Base-by-base conservation (phyloP, 2,113 vertebrate species). In the Ochotona princeps region DNA sequence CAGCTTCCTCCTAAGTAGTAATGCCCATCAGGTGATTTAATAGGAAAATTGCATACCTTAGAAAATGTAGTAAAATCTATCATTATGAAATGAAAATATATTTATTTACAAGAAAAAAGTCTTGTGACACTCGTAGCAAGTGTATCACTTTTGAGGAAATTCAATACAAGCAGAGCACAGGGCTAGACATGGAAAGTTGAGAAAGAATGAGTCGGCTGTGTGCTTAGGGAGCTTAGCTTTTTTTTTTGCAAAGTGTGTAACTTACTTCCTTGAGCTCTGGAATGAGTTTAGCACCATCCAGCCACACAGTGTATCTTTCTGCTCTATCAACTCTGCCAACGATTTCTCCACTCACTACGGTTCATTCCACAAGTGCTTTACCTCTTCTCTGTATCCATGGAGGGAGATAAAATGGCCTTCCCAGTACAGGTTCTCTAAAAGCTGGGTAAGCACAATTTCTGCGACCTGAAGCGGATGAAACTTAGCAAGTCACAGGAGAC, bases 401-500 rank as follows among this genome's bases (percentile, higher is more conserved):
- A 80, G 91, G 23, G 66, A 85, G 63, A 73, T 21, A 18, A 90
- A 85, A 73, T 86, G 18, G 26, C 10, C 35, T 87, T 93, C 86
- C 57, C 66, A 54, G 74, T 72, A 44, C 35, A 94, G 20, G 17
- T 65, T 93, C 83, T 90, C 60, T 86, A 26, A 85, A 76, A 66
- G 35, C 44, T 13, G 35, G 9, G 1, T 61, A n/a, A 87, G 44
- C 51, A 47, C n/a, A 86, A 70, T 79, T 90, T 96, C 25, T 89
- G 11, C 60, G 86, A 61, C 69, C 69, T 75, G 32, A 94, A 95
- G 65, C 73, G 28, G 51, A 23, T 88, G 44, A 94, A 21, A 14
- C 38, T 61, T 26, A 10, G 8, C 72, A 69, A 86, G 75, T 91
- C 91, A 83, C 70, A 67, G 75, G 91, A 95, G 57, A 91, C 66